phyloP scores from a whole-genome alignment of 2,888 invertebrate species.

The Sphaerophoria rueppellii region DNA sequence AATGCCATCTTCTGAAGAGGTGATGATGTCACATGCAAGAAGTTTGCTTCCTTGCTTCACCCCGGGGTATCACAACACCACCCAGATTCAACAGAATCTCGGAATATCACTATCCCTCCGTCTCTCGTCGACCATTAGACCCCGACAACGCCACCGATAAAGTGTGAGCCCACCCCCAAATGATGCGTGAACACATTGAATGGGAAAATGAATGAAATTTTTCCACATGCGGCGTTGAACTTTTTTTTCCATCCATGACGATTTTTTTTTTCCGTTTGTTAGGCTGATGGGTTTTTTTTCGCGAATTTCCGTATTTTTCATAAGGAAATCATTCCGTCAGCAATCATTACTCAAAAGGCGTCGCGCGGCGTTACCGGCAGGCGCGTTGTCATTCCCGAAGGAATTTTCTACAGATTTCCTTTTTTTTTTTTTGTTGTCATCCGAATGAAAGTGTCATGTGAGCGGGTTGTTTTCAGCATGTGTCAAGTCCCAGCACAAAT shows the following conservation, averaged over 20 bases:
- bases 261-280: constrained; percentile 19
- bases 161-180: constrained; percentile 47
- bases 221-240: constrained; percentile 71
- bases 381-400: constrained; percentile 55
- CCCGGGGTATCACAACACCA: constrained; percentile 65
- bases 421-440: neutral
- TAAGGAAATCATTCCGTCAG: constrained; percentile 60
- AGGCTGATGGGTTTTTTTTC: constrained; percentile 44
- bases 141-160: no score
- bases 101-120: neutral
- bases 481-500: constrained; percentile 66
- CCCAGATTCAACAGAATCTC: constrained; percentile 5
- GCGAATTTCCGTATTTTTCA: constrained; percentile 47
- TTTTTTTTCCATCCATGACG: constrained; percentile 60
- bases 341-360: constrained; percentile 68
- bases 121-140: no score
- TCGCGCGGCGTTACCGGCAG: neutral
- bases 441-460: constrained; percentile 51
- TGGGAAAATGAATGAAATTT: constrained; percentile 65
- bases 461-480: constrained; percentile 67
- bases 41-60: constrained; percentile 66
- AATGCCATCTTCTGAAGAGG: constrained; percentile 41
- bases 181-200: constrained; percentile 67
- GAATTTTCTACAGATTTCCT: constrained; percentile 43
- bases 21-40: constrained; percentile 73